Base-by-base conservation (phyloP, 2,113 vertebrate species). In the Triplophysa tibetana region DNA sequence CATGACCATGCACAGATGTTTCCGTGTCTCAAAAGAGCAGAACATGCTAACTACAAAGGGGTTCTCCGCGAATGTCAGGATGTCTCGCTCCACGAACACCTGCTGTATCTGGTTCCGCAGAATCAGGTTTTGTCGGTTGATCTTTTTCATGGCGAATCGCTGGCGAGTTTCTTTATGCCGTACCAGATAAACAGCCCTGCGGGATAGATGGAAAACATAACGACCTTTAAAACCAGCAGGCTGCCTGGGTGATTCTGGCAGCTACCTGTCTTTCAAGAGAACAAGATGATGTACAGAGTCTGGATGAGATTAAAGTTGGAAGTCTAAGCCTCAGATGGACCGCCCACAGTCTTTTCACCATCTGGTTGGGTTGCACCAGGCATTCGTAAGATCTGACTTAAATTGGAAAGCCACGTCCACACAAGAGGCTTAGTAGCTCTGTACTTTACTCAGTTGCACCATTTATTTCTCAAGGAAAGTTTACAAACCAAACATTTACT, bases 1-100 rank as follows among this genome's bases (percentile, higher is more conserved):
- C 96, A 99, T 96, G 86, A 99, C 98, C 98, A 99, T 97, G 90
- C 98, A 99, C 60, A 99, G 94, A 87, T 99, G 98, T 1, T 97
- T 90, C 5, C 95, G 93, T 0, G 96, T 98, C 91, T 99, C 97
- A 0, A 99, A 99, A 33, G 98, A 99, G 89, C 98, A 99, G 92
- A 98, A 99, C 97, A 99, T 99, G 87, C 96, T 95, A 87, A 99
- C 98, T 7, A 99, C 97, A 0, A 99, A 99, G 3, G 98, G 98
- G 87, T 99, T 99, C 88, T 99, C 98, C 0, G 98, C 98, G 0
- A 99, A 99, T 1, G 97, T 99, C 58, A 99, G 89, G 89, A 99
- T 99, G 90, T 99, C 98, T 0, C 98, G 92, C 89, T 99, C 98
- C 86, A 99, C 97, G 0, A 99, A 99, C 11, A 96, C 97, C 90